A percentile compares a stretch with the other conserved stretches of the same genome.
Evolutionary conservation across 2,797 vertebrate genomes (phyloP).

Genomic region (Apodemus agrarius): DNA sequence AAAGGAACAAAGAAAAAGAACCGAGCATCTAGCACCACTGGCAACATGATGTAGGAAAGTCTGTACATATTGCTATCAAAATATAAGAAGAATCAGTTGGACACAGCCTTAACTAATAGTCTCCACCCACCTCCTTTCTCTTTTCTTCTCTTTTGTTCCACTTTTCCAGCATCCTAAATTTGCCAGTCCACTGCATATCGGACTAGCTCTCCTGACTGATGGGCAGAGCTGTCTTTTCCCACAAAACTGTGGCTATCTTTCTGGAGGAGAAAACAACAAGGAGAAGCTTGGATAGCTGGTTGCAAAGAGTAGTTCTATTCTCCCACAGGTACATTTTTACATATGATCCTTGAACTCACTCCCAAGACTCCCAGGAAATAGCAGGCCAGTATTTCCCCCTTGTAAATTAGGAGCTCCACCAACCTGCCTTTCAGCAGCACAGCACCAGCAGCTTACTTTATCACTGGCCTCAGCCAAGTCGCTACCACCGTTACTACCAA

Average conservation of each 20-base stretch:
- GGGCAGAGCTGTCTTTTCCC: not conserved
- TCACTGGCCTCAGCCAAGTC: not conserved
- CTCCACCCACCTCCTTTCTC: too few species aligned
- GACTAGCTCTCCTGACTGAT: not conserved
- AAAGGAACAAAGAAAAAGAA: too few species aligned
- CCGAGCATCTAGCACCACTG: not conserved
- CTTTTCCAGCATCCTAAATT: conserved; percentile 71
- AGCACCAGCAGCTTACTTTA: not conserved
- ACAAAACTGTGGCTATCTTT: fast-evolving
- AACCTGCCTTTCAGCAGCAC: not conserved
- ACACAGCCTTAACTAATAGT: not conserved
- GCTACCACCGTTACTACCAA: not conserved
- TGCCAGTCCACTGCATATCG: conserved; percentile 66
- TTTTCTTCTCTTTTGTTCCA: too few species aligned
- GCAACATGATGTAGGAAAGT: not conserved
- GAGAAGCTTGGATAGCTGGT: not conserved
- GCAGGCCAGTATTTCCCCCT: not conserved
- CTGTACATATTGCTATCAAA: not conserved
- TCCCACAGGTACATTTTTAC: conserved; percentile 57
- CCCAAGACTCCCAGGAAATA: not conserved
- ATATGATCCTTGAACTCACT: conserved; percentile 70
- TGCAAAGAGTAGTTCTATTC: conserved; percentile 13
- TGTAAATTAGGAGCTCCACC: not conserved
- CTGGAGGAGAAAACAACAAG: not conserved
- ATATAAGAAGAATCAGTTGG: not conserved